Evolutionary conservation across 2,888 invertebrate genomes (phyloP).

Genomic region (Rutpela maculata): DNA sequence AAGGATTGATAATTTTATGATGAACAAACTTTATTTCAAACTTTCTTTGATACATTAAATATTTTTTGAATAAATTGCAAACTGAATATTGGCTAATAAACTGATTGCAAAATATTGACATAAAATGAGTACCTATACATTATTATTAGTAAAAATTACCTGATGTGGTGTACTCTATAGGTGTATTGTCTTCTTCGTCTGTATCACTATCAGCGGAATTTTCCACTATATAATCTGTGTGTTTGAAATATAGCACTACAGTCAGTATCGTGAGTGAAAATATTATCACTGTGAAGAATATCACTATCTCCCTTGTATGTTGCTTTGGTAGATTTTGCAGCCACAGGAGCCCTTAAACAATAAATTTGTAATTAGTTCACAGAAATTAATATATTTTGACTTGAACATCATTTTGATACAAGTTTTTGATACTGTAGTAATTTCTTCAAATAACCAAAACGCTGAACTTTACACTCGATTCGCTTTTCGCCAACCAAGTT

Average conservation of each 20-base stretch:
- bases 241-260: constrained; percentile 53
- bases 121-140: no score
- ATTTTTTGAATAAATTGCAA: no score
- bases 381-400: background rate
- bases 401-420: background rate
- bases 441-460: no score
- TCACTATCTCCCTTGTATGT: constrained; percentile 54
- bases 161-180: constrained; percentile 51
- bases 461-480: no score
- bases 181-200: constrained; percentile 59
- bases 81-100: no score
- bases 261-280: constrained; percentile 53
- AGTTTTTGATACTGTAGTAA: no score
- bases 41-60: no score
- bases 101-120: no score
- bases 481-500: no score
- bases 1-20: no score
- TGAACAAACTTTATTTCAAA: no score
- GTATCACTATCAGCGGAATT: constrained; percentile 35
- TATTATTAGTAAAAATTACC: constrained; percentile 48
- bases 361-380: background rate
- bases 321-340: constrained; percentile 55
- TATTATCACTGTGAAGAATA: constrained; percentile 54
- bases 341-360: constrained; percentile 57
- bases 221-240: constrained; percentile 15